Conservation (phyloP, 2,797 vertebrate genomes). For the Picus viridis region DNA sequence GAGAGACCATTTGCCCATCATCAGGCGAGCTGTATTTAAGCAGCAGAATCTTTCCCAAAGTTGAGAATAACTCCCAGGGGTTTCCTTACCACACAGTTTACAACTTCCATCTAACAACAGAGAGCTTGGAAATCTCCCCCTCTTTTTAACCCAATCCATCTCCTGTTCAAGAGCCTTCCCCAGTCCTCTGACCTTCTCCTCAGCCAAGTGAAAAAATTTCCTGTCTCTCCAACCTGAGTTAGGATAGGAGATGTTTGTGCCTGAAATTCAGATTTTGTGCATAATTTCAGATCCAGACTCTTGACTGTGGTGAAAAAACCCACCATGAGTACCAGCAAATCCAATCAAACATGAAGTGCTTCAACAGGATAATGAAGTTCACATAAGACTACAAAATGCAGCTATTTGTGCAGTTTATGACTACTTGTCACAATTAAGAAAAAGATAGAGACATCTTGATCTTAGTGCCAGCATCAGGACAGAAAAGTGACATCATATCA, state of each 20-base stretch:
- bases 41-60: not conserved
- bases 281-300: fast-evolving
- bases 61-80: not conserved
- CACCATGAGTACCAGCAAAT: not conserved
- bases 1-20: not conserved
- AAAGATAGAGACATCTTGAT: not conserved
- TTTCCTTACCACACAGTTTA: not conserved
- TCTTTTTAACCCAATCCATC: fast-evolving
- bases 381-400: not conserved
- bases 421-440: not conserved
- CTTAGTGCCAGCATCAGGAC: not conserved
- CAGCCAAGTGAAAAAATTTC: not conserved
- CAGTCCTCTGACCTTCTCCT: not conserved
- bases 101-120: not conserved
- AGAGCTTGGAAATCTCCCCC: not conserved
- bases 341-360: not conserved
- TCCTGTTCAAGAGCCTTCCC: not conserved
- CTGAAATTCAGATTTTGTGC: not conserved
- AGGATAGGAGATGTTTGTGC: not conserved
- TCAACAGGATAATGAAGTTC: not conserved
- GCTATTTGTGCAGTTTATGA: not conserved
- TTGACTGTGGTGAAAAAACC: not conserved
- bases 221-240: not conserved
- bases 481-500: not conserved
- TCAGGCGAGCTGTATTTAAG: not conserved